Conservation (phyloP, 2,888 invertebrate species). For the Atethmia centrago region DNA sequence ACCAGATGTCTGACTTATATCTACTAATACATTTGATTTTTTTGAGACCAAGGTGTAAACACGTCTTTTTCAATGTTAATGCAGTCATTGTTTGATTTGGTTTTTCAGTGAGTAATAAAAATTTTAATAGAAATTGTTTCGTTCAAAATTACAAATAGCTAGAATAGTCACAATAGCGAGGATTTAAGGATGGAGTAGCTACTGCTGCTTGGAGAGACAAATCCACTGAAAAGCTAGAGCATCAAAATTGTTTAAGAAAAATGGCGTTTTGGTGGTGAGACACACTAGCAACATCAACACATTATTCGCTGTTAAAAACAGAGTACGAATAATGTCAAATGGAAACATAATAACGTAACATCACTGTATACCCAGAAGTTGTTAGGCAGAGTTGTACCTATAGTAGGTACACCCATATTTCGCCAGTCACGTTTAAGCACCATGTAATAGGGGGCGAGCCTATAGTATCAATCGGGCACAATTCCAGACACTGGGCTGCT, state of each 20-base stretch:
- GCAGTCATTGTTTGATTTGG: background rate
- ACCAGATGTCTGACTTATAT: slow-evolving; percentile 34
- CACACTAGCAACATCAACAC: background rate
- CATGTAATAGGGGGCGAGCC: no score
- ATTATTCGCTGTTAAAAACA: no score
- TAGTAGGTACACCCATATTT: no score
- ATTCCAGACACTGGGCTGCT: no score
- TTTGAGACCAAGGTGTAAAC: background rate
- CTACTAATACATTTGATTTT: slow-evolving; percentile 21
- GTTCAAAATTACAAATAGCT: background rate
- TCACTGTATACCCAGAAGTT: no score
- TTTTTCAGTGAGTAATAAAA: background rate
- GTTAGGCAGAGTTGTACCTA: no score
- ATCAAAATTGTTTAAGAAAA: background rate
- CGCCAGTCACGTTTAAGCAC: no score
- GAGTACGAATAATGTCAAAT: background rate
- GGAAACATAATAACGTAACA: background rate
- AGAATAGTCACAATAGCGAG: background rate
- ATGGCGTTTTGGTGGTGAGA: background rate
- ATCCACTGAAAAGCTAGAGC: background rate
- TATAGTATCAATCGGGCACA: no score
- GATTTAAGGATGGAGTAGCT: background rate
- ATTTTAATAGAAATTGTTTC: background rate
- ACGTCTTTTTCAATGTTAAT: background rate
- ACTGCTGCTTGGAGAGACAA: background rate